These are phyloP conservation scores for Ridgeia piscesae DNA, from an alignment of 1,140 invertebrate genomes.

Conservation along the genomic window DNA sequence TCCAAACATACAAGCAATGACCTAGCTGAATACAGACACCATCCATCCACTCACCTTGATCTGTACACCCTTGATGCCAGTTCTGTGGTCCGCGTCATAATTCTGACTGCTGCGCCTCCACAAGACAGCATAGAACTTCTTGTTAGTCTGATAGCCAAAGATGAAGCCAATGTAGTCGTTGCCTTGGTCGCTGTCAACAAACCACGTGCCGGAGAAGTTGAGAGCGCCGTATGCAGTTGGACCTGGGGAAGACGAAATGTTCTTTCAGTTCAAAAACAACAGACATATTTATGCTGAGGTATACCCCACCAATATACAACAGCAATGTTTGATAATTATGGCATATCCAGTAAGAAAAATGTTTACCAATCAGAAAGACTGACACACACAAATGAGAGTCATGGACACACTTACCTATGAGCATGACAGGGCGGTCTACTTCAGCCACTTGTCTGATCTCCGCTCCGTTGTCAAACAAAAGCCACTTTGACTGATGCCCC, in stretches of 20 bases:
- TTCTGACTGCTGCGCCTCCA: slow-evolving; percentile 12
- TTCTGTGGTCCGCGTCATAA: slow-evolving; percentile 28
- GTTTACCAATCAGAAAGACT: not conserved
- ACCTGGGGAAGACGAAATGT: slow-evolving; percentile 12
- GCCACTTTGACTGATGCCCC: slow-evolving; percentile 30
- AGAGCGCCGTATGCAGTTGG: slow-evolving; percentile 6
- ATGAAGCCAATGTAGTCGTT: slow-evolving; percentile 22
- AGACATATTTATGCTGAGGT: not conserved
- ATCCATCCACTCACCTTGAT: slow-evolving; percentile 19
- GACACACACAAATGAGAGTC: not conserved
- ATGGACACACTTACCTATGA: slow-evolving; percentile 30
- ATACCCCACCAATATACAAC: not conserved
- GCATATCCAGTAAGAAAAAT: not conserved
- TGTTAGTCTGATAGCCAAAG: slow-evolving; percentile 23
- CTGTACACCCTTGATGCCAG: slow-evolving; percentile 35
- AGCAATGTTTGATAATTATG: not conserved
- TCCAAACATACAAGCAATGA: too few relatives aligned
- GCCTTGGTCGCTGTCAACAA: slow-evolving; percentile 14
- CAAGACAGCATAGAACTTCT: slow-evolving; percentile 18
- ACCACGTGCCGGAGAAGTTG: slow-evolving; percentile 21
- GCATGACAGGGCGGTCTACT: slow-evolving; percentile 33
- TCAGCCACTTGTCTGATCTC: slow-evolving; percentile 32
- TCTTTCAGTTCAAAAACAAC: not conserved
- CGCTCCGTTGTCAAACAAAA: slow-evolving; percentile 31
- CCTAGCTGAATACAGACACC: not conserved